Conservation (phyloP, 2,888 invertebrate species). For the Dryobota labecula region DNA sequence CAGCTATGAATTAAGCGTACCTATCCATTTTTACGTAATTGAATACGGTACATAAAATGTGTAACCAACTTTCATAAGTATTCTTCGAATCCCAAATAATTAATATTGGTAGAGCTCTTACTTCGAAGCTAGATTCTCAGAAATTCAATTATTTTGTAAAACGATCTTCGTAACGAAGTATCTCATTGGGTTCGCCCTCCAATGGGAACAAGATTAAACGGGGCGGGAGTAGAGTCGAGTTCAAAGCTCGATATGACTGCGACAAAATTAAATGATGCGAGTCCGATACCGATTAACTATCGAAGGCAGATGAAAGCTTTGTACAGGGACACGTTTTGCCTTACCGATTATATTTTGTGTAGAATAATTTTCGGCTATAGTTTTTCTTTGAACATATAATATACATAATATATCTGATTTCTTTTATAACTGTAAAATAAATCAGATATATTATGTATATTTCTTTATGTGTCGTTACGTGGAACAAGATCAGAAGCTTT, state of each 20-base stretch:
- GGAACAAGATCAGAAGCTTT: background rate
- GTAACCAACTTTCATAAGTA: constrained; percentile 24
- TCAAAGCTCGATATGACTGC: constrained; percentile 56
- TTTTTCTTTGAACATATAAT: constrained; percentile 32
- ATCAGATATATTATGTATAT: background rate
- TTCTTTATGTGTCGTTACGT: background rate
- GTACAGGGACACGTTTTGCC: constrained; percentile 32
- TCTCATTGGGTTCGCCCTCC: constrained; percentile 45
- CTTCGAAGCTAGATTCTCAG: constrained; percentile 41
- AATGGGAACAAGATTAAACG: constrained; percentile 51
- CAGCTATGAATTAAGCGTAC: background rate
- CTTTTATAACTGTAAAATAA: no score
- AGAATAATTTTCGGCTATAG: constrained; percentile 17
- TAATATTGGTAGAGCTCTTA: constrained; percentile 33
- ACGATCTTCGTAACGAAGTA: constrained; percentile 50
- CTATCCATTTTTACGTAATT: constrained; percentile 10
- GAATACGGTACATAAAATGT: constrained; percentile 8
- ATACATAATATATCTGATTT: no score
- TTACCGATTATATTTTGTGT: constrained; percentile 37
- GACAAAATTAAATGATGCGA: constrained; percentile 56
- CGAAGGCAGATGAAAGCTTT: constrained; percentile 50
- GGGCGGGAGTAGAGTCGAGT: constrained; percentile 17
- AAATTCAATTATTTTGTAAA: constrained; percentile 59
- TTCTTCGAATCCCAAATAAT: constrained; percentile 28
- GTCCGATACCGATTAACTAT: constrained; percentile 40